Conservation (phyloP, 2,888 invertebrate species). For the Orthonychiurus folsomi region DNA sequence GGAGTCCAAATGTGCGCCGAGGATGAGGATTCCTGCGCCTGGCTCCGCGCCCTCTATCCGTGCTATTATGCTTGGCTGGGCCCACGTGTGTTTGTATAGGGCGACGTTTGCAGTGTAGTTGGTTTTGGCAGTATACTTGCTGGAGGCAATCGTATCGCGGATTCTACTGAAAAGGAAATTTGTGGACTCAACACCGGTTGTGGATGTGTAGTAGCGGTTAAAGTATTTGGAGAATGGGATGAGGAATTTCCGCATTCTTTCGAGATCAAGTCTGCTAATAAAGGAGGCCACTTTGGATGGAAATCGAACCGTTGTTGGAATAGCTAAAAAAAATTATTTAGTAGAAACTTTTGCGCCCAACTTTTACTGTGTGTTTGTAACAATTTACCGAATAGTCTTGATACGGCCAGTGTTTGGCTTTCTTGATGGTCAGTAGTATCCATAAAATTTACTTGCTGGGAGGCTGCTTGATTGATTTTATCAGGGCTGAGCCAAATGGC, state of each 20-base stretch:
- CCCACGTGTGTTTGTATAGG: slow-evolving; percentile 16
- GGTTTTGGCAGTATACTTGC: slow-evolving; percentile 16
- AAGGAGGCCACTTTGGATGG: slow-evolving; percentile 5
- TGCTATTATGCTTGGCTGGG: slow-evolving; percentile 22
- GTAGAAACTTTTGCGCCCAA: neutral
- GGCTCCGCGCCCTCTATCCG: slow-evolving; percentile 25
- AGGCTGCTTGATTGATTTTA: neutral
- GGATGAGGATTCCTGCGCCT: slow-evolving; percentile 15
- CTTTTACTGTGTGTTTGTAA: neutral
- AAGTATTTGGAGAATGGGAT: slow-evolving; percentile 14
- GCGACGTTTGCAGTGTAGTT: slow-evolving; percentile 10
- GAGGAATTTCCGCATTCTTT: slow-evolving; percentile 18
- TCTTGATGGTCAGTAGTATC: neutral
- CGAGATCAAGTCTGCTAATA: slow-evolving; percentile 4
- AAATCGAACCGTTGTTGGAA: slow-evolving; percentile 7
- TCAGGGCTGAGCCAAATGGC: neutral
- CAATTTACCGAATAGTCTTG: too few relatives aligned
- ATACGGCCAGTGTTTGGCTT: too few relatives aligned
- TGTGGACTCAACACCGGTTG: slow-evolving; percentile 16
- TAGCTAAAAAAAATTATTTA: neutral
- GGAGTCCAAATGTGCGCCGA: slow-evolving; percentile 28
- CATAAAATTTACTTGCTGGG: neutral
- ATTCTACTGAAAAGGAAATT: slow-evolving; percentile 21
- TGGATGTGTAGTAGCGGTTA: slow-evolving; percentile 20
- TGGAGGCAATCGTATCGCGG: slow-evolving; percentile 2